A percentile compares a stretch with the other conserved stretches of the same genome.
phyloP scores from a whole-genome alignment of 2,888 invertebrate genomes.

The Callosobruchus maculatus region DNA sequence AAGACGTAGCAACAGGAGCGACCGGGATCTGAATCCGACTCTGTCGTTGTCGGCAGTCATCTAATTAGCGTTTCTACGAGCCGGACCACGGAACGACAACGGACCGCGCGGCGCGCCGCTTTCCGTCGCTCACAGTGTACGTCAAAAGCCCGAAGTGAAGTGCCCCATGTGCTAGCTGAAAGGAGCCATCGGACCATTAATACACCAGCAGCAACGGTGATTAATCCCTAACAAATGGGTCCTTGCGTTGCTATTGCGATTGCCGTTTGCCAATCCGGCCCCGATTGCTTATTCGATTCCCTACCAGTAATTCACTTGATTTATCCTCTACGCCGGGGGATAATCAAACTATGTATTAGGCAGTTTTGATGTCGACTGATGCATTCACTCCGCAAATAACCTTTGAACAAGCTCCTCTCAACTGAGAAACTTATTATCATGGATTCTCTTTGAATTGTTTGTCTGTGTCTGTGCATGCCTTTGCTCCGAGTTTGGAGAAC shows the following conservation, averaged over 20 bases:
- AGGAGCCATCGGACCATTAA: conserved; percentile 35
- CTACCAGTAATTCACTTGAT: conserved; percentile 30
- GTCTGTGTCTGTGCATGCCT: background rate
- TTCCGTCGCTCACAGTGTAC: conserved; percentile 15
- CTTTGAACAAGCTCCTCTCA: background rate
- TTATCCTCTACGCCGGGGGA: conserved; percentile 20
- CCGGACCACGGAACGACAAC: background rate
- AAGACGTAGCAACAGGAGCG: too few species aligned
- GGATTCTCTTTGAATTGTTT: background rate
- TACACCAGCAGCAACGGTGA: conserved; percentile 34
- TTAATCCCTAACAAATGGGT: conserved; percentile 40
- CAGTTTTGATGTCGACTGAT: conserved; percentile 23
- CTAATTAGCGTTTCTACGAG: background rate
- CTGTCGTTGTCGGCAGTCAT: background rate
- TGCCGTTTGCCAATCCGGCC: background rate
- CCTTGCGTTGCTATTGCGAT: conserved; percentile 30
- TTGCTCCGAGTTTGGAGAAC: background rate
- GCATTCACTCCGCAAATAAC: conserved; percentile 15
- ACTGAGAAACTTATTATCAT: background rate
- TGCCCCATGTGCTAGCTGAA: conserved; percentile 33
- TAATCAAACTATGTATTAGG: conserved; percentile 22
- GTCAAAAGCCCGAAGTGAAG: conserved; percentile 37
- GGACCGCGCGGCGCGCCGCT: conserved; percentile 2
- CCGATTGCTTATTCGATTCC: conserved; percentile 38
- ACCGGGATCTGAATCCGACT: background rate